Evolutionary conservation across 2,888 invertebrate genomes (phyloP).

Genomic region (Steinernema hermaphroditum): DNA sequence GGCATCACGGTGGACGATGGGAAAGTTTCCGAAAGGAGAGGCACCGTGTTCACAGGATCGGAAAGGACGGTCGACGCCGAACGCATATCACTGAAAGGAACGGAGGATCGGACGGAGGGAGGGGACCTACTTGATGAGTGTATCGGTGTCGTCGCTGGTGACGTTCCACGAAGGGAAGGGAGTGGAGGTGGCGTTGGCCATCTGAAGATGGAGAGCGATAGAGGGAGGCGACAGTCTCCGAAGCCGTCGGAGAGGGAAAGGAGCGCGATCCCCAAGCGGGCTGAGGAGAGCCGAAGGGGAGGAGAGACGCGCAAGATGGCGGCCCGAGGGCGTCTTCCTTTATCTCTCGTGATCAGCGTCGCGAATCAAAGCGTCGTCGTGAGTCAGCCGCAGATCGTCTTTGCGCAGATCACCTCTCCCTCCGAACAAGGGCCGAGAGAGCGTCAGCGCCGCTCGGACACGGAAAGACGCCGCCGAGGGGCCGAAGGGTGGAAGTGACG

Average conservation of each 20-base stretch:
- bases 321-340: neutral
- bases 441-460: neutral
- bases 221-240: neutral
- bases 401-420: neutral
- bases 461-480: neutral
- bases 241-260: neutral
- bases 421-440: neutral
- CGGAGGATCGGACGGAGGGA: neutral
- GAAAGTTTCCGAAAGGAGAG: neutral
- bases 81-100: neutral
- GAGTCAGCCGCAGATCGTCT: slow-evolving; percentile 15
- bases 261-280: neutral
- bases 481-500: neutral
- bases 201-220: neutral
- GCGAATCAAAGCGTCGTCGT: neutral
- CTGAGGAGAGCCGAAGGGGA: slow-evolving; percentile 1
- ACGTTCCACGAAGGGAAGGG: neutral
- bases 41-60: neutral
- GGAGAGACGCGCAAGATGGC: slow-evolving; percentile 18
- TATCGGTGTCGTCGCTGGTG: neutral
- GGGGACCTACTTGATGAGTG: neutral
- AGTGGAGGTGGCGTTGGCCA: neutral
- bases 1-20: neutral
- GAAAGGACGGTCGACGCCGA: too few species aligned
- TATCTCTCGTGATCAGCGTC: slow-evolving; percentile 8